Conservation (phyloP, 92 coral and sea anemone species). For the Scolanthus callimorphus region DNA sequence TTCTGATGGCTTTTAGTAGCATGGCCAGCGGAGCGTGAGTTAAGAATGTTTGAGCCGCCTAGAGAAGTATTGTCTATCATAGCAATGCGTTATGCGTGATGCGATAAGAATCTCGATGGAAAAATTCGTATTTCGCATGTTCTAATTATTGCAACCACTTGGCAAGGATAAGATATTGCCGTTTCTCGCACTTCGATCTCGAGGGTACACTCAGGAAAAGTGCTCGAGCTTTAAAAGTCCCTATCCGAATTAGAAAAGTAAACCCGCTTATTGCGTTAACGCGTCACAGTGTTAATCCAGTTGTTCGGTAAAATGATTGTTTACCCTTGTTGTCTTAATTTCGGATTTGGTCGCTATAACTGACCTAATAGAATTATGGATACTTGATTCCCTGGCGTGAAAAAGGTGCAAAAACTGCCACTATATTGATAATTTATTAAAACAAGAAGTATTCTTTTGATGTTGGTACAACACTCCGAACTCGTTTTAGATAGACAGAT, state of each 20-base stretch:
- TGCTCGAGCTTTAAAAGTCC: too few species aligned
- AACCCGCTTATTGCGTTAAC: constrained; percentile 77
- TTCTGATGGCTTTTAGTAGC: background rate
- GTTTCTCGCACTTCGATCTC: background rate
- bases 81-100: background rate
- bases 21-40: background rate
- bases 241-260: constrained; percentile 40
- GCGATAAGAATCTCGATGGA: background rate
- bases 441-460: too few species aligned
- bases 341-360: background rate
- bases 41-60: background rate
- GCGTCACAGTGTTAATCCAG: constrained; percentile 47
- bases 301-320: constrained; percentile 43
- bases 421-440: too few species aligned
- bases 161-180: background rate
- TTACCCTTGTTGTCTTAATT: constrained; percentile 4
- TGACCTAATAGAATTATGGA: background rate
- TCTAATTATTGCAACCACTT: background rate
- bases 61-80: background rate
- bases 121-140: background rate
- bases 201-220: too few species aligned
- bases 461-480: too few species aligned
- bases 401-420: too few species aligned
- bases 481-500: too few species aligned
- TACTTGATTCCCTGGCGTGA: too few species aligned